phyloP scores from a whole-genome alignment of 1,140 invertebrate species.

The Brachionus calyciflorus region DNA sequence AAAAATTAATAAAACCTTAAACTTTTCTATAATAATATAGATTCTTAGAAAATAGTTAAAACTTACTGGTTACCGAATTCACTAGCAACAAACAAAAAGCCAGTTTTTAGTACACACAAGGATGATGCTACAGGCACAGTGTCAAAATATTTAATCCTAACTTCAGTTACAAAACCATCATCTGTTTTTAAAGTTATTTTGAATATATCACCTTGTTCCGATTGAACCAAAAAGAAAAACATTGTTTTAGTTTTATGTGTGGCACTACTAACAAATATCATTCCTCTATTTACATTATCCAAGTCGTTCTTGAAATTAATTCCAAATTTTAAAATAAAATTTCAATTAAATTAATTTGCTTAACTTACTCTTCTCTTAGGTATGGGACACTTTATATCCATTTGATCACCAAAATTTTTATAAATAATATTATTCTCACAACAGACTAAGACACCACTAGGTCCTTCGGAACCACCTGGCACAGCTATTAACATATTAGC shows the following conservation, averaged over 20 bases:
- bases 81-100: constrained; percentile 94
- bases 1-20: too few relatives aligned
- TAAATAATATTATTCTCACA: constrained; percentile 99
- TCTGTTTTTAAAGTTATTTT: constrained; percentile 84
- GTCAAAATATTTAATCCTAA: constrained; percentile 98
- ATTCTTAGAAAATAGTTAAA: too few relatives aligned
- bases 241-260: constrained; percentile 94
- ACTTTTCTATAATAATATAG: too few relatives aligned
- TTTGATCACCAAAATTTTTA: constrained; percentile 98
- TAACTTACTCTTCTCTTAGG: constrained; percentile 71
- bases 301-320: constrained; percentile 77
- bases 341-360: too few relatives aligned
- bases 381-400: constrained; percentile 97
- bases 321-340: too few relatives aligned
- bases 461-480: constrained; percentile 89
- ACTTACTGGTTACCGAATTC: constrained; percentile 97
- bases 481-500: constrained; percentile 92
- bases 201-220: constrained; percentile 73
- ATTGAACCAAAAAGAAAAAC: constrained; percentile 81
- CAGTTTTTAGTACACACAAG: constrained; percentile 97
- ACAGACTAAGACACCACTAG: constrained; percentile 95
- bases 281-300: constrained; percentile 97
- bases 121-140: constrained; percentile 91
- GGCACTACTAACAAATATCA: constrained; percentile 98
- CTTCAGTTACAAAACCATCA: constrained; percentile 95